Evolutionary conservation across 1,140 invertebrate genomes (phyloP), one percentile per base, ranked within the genome.

Genomic region (Sipha flava): DNA sequence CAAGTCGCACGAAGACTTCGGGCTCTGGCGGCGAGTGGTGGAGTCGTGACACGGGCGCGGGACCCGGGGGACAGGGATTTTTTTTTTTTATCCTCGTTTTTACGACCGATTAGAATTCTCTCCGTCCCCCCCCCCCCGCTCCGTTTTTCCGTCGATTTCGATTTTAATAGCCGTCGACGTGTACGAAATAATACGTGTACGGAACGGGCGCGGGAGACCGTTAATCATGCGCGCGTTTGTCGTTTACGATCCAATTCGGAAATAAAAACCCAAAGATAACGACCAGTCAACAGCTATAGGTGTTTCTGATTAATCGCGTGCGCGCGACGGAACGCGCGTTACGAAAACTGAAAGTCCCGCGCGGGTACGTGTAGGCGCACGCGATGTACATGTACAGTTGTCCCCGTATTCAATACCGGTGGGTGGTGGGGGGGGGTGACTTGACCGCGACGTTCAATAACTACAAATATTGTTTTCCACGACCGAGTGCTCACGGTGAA

Each of bases 21-120:
- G n/a, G n/a, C n/a, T n/a, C n/a, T n/a, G n/a, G n/a, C n/a, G n/a
- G n/a, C n/a, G n/a, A n/a, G n/a, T n/a, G n/a, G n/a, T n/a, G n/a
- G n/a, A n/a, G n/a, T n/a, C n/a, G n/a, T n/a, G n/a, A n/a, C n/a
- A n/a, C n/a, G n/a, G n/a, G n/a, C n/a, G n/a, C n/a, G n/a, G n/a
- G n/a, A n/a, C 16, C n/a, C 40, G 1, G 21, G 16, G 64, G 18
- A 23, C 26, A 26, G 37, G 37, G 23, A 43, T 68, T 68, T 43
- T 68, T 68, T 70, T 47, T 77, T 40, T 31, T 59, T 26, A 10
- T 59, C 40, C 18, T 64, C 1, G 10, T 40, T 57, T 57, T 77
- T 77, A 77, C 73, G 73, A 77, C 73, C 43, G 73, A 77, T 77
- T 57, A 77, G 73, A 37, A 37, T 45, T 47, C 21, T 70, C 16